phyloP scores from a whole-genome alignment of 2,113 vertebrate genomes.

The Aegotheles bennettii region DNA sequence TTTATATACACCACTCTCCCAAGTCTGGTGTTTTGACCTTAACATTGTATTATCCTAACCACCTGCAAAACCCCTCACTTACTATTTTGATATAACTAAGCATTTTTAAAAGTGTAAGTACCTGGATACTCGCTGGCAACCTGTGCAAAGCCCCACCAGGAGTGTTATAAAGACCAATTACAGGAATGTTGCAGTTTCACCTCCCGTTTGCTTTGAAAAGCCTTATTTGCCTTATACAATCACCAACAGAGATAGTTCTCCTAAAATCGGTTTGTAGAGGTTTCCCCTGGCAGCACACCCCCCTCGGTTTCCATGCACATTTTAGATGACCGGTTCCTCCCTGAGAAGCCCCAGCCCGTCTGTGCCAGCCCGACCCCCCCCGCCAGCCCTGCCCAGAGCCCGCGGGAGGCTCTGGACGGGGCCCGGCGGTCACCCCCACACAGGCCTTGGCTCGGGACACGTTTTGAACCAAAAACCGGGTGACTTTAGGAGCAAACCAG shows the following conservation, averaged over 20 bases:
- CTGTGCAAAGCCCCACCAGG: background rate
- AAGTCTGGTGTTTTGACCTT: background rate
- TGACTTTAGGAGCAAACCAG: background rate
- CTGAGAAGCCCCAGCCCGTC: background rate
- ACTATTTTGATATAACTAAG: background rate
- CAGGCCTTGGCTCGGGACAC: background rate
- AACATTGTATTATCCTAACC: background rate
- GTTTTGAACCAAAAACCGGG: background rate
- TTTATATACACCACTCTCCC: background rate
- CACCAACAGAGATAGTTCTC: background rate
- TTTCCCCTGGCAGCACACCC: accelerated
- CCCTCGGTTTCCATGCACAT: background rate
- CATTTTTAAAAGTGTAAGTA: background rate
- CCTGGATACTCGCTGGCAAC: background rate
- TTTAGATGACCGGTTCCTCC: accelerated
- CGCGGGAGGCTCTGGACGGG: accelerated
- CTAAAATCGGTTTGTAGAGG: background rate
- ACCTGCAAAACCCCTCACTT: background rate
- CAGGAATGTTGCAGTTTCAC: background rate
- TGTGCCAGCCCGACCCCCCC: no score
- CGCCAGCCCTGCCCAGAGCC: no score
- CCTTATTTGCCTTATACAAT: background rate
- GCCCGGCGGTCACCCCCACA: accelerated
- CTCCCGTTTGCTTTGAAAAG: background rate
- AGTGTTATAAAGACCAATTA: background rate